Evolutionary conservation across 2,888 invertebrate species (phyloP).

Genomic region (Bimastos eiseni): DNA sequence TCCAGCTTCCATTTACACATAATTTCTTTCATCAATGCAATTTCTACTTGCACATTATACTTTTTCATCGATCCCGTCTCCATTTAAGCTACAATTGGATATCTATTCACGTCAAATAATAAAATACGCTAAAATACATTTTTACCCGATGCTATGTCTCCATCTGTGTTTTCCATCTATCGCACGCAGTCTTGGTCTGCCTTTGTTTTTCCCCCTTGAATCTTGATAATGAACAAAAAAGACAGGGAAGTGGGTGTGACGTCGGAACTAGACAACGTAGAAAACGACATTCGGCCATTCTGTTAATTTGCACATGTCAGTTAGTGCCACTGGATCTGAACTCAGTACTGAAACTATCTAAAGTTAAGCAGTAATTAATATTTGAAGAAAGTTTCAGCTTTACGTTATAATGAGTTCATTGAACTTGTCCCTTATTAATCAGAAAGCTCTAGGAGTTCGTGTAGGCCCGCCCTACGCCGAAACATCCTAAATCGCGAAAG

Average conservation of each 20-base stretch:
- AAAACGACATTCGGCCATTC: background rate
- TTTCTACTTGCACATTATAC: no score
- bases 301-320: background rate
- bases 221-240: no score
- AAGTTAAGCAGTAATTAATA: background rate
- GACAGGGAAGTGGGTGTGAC: background rate
- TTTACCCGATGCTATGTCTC: no score
- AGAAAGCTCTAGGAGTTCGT: background rate
- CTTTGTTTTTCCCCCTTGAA: no score
- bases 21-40: no score
- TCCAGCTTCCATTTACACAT: no score
- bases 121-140: no score
- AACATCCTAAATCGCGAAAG: background rate
- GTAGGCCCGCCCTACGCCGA: background rate
- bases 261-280: background rate
- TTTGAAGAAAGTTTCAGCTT: background rate
- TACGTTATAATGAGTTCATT: background rate
- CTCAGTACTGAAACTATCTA: background rate
- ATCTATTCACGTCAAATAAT: no score
- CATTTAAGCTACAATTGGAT: no score
- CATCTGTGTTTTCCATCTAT: no score
- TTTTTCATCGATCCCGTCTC: no score
- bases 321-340: background rate
- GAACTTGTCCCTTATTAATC: background rate
- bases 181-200: no score